Base-by-base conservation (phyloP, 2,113 vertebrate genomes). In the Microcebus murinus region DNA sequence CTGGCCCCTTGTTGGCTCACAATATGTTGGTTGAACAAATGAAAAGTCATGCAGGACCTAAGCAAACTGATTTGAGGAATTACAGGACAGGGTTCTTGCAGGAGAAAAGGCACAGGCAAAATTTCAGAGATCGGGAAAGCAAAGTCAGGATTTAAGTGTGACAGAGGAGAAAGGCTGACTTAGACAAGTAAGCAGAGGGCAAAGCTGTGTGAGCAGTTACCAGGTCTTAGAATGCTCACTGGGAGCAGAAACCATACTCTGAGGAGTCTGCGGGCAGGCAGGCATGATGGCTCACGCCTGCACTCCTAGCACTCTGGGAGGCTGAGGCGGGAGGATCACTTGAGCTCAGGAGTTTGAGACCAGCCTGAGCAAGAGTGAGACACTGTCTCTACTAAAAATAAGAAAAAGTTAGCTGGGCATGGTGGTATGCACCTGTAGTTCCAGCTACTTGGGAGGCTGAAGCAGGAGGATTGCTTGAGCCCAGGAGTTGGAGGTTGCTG, bases 221-320 rank as follows among this genome's bases (percentile, higher is more conserved):
- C 0, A 59, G 36, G 25, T 63, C 20, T 15, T 57, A 6, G 12
- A 27, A 74, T 14, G 8, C 18, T 39, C 21, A 4, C 13, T n/a
- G n/a, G 39, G 34, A 8, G 0, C 9, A 1, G 29, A 5, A 63
- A 48, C 15, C 23, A 1, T 36, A 6, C 1, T 4, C 55, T 81
- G 27, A 36, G 8, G 39, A 57, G 31, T 81, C 68, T 81, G 34
- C 27, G 55, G 20, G 52, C 4, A 17, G 52, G 52, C 52, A 6
- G 42, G 42, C 17, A 18, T 42, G 42, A 4, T 55, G 52, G 52
- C 52, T 55, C 15, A 55, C 1, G 15, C 52, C 52, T 55, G 17
- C 15, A 17, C 17, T 55, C 52, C 52, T 55, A 55, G 52, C 52
- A 55, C 52, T 55, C 52, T 55, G 15, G 52, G 17, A 17, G 52